Conservation (phyloP, 64 coral and sea anemone genomes). For the Acropora yongei region DNA sequence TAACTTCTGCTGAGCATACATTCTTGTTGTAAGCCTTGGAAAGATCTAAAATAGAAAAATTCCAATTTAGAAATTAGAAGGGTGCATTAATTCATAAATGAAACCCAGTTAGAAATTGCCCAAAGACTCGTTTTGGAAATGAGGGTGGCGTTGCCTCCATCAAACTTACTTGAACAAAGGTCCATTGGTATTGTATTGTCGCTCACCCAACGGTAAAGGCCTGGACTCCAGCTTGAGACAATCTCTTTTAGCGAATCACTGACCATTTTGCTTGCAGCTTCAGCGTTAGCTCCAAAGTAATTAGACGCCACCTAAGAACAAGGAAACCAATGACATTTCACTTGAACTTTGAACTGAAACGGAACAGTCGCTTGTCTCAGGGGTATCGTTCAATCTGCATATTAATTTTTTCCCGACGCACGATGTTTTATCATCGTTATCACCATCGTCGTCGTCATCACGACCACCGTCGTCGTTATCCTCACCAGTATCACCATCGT, state of each 20-base stretch:
- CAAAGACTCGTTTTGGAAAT: too few species aligned
- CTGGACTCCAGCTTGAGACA: conserved; percentile 23
- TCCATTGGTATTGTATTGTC: background rate
- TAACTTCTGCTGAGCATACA: background rate
- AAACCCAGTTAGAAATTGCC: too few species aligned
- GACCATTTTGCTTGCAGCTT: conserved; percentile 14
- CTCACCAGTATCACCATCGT: too few species aligned
- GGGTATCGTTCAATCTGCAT: too few species aligned
- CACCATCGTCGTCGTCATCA: too few species aligned
- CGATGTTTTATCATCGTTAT: too few species aligned
- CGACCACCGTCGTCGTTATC: too few species aligned
- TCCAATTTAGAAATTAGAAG: background rate
- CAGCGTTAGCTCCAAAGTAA: conserved; percentile 10
- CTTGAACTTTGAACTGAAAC: too few species aligned
- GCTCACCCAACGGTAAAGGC: conserved; percentile 22
- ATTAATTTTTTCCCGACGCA: too few species aligned
- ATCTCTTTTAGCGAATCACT: conserved; percentile 29
- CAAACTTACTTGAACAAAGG: conserved; percentile 14
- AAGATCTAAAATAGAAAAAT: background rate
- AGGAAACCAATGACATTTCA: too few species aligned
- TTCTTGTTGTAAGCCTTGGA: conserved; percentile 43
- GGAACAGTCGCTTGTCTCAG: too few species aligned
- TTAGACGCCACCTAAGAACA: conserved; percentile 18
- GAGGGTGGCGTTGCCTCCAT: background rate
- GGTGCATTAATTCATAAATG: background rate